These are phyloP conservation scores for Aurelia sp. DNA, from an alignment of 30 jellyfish, hydroid and myxozoan species.

Conservation along the genomic window DNA sequence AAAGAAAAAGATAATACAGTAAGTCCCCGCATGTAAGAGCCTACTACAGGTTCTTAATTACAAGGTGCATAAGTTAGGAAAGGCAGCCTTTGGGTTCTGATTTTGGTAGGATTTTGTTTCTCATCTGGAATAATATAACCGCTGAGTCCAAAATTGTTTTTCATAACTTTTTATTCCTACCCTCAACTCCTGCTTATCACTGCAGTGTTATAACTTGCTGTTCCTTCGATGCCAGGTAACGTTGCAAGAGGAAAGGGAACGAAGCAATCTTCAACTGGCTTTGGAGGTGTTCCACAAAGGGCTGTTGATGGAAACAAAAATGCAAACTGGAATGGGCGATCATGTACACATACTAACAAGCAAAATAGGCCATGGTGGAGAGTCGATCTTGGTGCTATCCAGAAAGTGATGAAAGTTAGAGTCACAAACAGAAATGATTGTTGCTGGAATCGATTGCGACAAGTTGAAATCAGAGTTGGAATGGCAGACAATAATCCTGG, in stretches of 20 bases:
- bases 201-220: too few relatives aligned
- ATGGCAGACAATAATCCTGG: conserved; percentile 47
- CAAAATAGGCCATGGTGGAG: conserved; percentile 72
- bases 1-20: too few relatives aligned
- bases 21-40: too few relatives aligned
- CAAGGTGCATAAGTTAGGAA: too few relatives aligned
- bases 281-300: conserved; percentile 56
- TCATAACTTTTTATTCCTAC: too few relatives aligned
- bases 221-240: conserved; percentile 18
- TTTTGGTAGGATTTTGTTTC: too few relatives aligned
- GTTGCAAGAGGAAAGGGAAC: conserved; percentile 66
- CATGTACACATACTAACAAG: conserved; percentile 70
- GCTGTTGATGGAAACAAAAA: conserved; percentile 80
- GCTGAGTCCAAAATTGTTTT: too few relatives aligned
- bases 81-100: too few relatives aligned
- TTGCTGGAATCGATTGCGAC: conserved; percentile 59
- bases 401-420: conserved; percentile 27
- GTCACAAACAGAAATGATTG: conserved; percentile 62
- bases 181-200: too few relatives aligned
- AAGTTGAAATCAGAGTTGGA: conserved; percentile 56
- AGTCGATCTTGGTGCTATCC: conserved; percentile 39
- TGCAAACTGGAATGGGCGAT: conserved; percentile 53
- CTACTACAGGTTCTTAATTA: too few relatives aligned
- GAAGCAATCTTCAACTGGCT: conserved; percentile 63
- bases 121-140: too few relatives aligned